Evolutionary conservation across 2,888 invertebrate genomes (phyloP).

Genomic region (Andrena flavipes): DNA sequence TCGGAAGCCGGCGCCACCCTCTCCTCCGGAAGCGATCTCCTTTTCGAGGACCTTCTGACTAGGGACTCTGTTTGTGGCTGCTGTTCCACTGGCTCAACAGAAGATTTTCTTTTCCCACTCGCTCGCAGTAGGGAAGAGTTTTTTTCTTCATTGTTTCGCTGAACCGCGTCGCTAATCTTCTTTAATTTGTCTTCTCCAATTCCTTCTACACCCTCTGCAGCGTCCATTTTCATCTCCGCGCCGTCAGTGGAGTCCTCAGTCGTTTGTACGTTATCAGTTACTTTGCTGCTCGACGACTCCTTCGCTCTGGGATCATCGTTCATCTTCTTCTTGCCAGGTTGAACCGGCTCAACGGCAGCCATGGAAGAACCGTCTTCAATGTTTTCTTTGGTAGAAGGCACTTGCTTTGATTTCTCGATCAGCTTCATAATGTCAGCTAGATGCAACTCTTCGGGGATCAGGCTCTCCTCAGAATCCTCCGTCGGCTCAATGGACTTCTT

Average conservation of each 20-base stretch:
- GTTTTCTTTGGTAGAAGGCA: slow-evolving; percentile 41
- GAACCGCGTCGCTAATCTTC: background rate
- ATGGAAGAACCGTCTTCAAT: slow-evolving; percentile 27
- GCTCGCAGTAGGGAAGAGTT: background rate
- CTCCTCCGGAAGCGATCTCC: slow-evolving; percentile 44
- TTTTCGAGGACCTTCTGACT: slow-evolving; percentile 47
- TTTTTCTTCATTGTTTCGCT: background rate
- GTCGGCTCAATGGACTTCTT: slow-evolving; percentile 70
- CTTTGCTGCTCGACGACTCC: background rate
- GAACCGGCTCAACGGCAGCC: slow-evolving; percentile 37
- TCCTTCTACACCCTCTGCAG: background rate
- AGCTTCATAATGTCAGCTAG: slow-evolving; percentile 78
- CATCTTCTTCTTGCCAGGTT: slow-evolving; percentile 70
- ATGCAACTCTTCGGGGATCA: slow-evolving; percentile 69
- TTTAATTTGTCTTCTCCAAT: background rate
- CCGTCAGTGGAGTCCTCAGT: background rate
- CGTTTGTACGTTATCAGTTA: background rate
- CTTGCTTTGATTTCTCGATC: slow-evolving; percentile 70
- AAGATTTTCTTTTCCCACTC: slow-evolving; percentile 39
- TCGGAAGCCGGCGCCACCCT: background rate
- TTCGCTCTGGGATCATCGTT: slow-evolving; percentile 57
- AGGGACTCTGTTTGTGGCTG: background rate
- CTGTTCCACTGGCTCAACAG: background rate
- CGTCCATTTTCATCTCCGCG: slow-evolving; percentile 8
- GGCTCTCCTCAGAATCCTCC: slow-evolving; percentile 61